Base-by-base conservation (phyloP, 1,140 invertebrate genomes). In the Tachypleus tridentatus region DNA sequence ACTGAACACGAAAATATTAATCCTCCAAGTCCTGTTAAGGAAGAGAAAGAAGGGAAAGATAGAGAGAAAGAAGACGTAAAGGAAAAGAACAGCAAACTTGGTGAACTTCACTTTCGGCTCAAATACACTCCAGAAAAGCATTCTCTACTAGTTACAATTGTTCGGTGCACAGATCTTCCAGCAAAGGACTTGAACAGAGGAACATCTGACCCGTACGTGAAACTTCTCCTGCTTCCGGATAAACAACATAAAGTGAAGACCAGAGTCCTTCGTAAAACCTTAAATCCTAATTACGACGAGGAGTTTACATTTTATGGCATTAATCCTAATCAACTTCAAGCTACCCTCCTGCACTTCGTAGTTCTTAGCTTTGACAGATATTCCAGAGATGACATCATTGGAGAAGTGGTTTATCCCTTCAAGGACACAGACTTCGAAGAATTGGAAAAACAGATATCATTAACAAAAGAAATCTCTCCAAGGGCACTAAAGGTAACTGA, bases 221-320 rank as follows among this genome's bases (percentile, higher is more conserved):
- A 97, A 76, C 82, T 97, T 4, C 93, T 96, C 74, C 79, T 97
- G 11, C 78, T 97, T 58, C 93, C 93, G 0, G 93, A 96, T 66
- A 96, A 96, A 76, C 90, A 95, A 73, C 92, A 96, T 72, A 91
- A 93, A 74, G 91, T 93, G n/a, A 97, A 97, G 78, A 97, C 93
- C 56, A 83, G 93, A 48, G 93, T 97, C 3, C 83, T 97, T 7
- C 82, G 93, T 57, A 94, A 94, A 73, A 96, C 93, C 7, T 81
- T 87, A 10, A 91, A 93, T 78, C 94, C 94, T 0, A 85, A 93
- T 5, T 97, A 96, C 76, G 92, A 97, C 73, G 94, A 97, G 76
- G 92, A 96, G 73, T 97, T 97, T 74, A 96, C 93, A 1, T 96
- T 97, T 81, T 97, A 94, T 73, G 93, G 93, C 51, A 86, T 97